phyloP scores from a whole-genome alignment of 53 echinoderm and acorn worm species.

The Holothuria scabra region DNA sequence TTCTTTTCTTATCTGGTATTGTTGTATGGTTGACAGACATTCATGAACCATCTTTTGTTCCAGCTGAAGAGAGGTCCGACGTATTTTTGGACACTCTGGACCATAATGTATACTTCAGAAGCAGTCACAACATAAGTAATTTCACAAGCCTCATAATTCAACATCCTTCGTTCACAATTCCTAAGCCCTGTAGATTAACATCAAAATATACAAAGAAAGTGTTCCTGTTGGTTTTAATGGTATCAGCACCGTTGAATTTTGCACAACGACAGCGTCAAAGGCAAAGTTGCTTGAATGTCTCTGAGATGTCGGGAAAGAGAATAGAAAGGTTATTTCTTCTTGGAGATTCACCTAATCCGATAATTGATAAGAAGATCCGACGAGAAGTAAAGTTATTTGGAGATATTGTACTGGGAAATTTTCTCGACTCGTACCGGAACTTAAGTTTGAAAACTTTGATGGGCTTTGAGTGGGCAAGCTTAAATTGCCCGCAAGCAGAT shows the following conservation, averaged over 20 bases:
- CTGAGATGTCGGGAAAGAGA: neutral
- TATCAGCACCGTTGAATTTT: neutral
- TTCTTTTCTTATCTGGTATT: too few relatives aligned
- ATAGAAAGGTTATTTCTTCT: slow-evolving; percentile 23
- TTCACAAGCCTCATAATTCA: too few relatives aligned
- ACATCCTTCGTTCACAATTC: too few relatives aligned
- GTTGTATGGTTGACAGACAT: too few relatives aligned
- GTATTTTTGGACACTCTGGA: too few relatives aligned
- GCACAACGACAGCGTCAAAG: neutral
- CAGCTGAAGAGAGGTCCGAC: too few relatives aligned
- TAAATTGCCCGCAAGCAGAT: slow-evolving; percentile 65
- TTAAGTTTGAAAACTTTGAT: slow-evolving; percentile 70
- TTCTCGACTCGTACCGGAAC: slow-evolving; percentile 65
- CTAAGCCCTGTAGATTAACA: too few relatives aligned
- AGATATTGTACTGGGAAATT: slow-evolving; percentile 65
- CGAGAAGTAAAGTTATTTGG: slow-evolving; percentile 45
- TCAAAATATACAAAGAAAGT: neutral
- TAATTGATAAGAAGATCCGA: neutral
- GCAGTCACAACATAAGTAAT: too few relatives aligned
- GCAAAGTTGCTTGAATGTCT: neutral
- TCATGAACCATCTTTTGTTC: too few relatives aligned
- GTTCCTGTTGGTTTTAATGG: slow-evolving; percentile 23
- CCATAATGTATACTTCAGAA: too few relatives aligned
- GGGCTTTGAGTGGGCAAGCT: slow-evolving; percentile 75
- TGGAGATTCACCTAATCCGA: neutral